Evolutionary conservation across 2,888 invertebrate genomes (phyloP), one percentile per base, ranked within the genome.

Genomic region (Melieria crassipennis): DNA sequence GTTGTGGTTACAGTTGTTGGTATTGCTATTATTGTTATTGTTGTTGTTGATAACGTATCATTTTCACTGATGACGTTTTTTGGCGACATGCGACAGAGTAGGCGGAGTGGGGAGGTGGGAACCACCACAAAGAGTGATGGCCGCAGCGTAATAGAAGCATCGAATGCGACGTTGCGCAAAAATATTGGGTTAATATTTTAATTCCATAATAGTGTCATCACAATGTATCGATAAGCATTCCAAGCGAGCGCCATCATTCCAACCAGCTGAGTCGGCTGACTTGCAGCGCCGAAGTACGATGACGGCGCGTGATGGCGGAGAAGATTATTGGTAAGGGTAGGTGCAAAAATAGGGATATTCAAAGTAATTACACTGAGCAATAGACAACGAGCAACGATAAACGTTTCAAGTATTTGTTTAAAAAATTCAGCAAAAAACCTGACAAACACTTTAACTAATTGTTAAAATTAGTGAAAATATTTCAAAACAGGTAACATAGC

Each of bases 101-200:
- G 13, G 13, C 52, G 9, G 13, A 5, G 9, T n/a, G 50, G 11
- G 50, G 50, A 10, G 50, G 50, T 10, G 7, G 11, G 50, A 11
- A n/a, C 11, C 11, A 2, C 30, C 30, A 30, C 30, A 30, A 30
- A 30, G 30, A 7, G 16, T 43, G n/a, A 9, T 43, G 7, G 7
- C 50, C 61, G 13, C n/a, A 2, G 5, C 5, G 43, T 43, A 60
- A 16, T 30, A 9, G 42, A 42, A 5, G 42, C 1, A 50, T n/a
- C 30, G 3, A 63, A 50, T 10, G n/a, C 7, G 11, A 46, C 11
- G n/a, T 4, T n/a, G n/a, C 50, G 13, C 43, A 50, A 43, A 60
- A 16, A 61, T 47, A 57, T 61, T 50, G 13, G 52, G 47, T 52
- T 67, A 16, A 61, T 47, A 57, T 61, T 50, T 60, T 45, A 61